Percentiles rank a stretch among this genome's conserved stretches.
These are phyloP conservation scores for Alexandromys fortis DNA, from an alignment of 2,113 vertebrate species.

Conservation along the genomic window DNA sequence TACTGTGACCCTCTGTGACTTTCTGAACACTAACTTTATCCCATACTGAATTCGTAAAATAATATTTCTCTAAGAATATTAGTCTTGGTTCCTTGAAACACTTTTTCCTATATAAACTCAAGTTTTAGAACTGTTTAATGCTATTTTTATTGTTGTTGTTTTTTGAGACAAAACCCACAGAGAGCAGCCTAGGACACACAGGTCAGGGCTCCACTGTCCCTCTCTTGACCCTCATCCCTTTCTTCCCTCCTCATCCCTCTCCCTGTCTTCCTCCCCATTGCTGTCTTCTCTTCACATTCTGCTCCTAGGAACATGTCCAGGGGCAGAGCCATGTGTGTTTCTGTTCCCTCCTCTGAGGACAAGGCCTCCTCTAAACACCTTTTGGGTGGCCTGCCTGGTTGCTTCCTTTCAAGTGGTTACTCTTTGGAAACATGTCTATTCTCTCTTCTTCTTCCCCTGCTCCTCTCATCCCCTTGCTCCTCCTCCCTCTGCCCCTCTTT, in stretches of 20 bases:
- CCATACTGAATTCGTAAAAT: too few species aligned
- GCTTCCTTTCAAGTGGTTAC: neutral
- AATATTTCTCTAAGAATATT: neutral
- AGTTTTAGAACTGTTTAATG: neutral
- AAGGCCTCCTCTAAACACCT: neutral
- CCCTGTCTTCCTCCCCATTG: neutral
- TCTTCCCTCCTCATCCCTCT: too few species aligned
- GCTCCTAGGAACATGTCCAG: neutral
- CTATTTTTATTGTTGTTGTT: neutral
- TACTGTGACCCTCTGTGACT: neutral
- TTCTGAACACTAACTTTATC: fast-evolving
- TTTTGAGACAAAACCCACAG: neutral
- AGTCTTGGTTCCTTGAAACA: too few species aligned
- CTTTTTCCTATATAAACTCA: neutral
- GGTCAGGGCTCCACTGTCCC: too few species aligned
- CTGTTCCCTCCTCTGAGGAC: neutral
- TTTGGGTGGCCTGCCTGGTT: too few species aligned
- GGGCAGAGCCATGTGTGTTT: neutral
- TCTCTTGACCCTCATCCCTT: neutral
- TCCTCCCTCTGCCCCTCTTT: fast-evolving
- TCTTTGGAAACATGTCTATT: neutral
- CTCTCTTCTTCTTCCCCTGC: too few species aligned
- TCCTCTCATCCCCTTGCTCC: too few species aligned
- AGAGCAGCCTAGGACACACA: neutral
- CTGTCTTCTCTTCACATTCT: neutral